Conservation (phyloP, 1,140 invertebrate species). For the Formica exsecta region DNA sequence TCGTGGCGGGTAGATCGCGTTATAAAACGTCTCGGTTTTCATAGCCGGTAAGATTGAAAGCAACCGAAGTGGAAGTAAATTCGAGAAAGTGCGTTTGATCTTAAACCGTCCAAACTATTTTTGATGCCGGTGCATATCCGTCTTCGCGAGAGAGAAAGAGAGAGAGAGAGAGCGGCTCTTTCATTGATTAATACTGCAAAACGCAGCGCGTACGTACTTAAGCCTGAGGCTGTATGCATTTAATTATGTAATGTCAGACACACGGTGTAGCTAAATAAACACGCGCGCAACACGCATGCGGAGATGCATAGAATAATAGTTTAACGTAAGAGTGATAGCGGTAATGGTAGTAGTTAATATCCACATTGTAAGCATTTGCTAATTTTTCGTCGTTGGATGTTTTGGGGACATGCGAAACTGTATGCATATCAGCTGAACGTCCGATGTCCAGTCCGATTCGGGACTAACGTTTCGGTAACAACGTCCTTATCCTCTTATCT, state of each 20-base stretch:
- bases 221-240: conserved; percentile 69
- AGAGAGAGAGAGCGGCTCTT: neutral
- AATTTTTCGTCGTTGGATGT: conserved; percentile 21
- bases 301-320: conserved; percentile 29
- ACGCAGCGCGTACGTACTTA: neutral
- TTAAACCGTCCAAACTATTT: conserved; percentile 33
- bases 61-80: conserved; percentile 36
- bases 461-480: conserved; percentile 61
- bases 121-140: neutral
- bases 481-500: conserved; percentile 18
- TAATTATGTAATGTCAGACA: conserved; percentile 80
- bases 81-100: conserved; percentile 51
- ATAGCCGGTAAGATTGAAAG: conserved; percentile 36
- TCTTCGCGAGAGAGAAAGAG: neutral
- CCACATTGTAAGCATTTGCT: neutral
- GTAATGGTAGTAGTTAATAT: neutral
- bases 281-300: neutral
- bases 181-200: conserved; percentile 32
- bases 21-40: conserved; percentile 29
- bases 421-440: conserved; percentile 19
- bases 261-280: conserved; percentile 77
- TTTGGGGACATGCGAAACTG: neutral
- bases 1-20: neutral
- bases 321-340: neutral
- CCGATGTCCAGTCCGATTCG: conserved; percentile 59